phyloP scores from a whole-genome alignment of 2,888 invertebrate genomes.

The Spisula subtruncata region DNA sequence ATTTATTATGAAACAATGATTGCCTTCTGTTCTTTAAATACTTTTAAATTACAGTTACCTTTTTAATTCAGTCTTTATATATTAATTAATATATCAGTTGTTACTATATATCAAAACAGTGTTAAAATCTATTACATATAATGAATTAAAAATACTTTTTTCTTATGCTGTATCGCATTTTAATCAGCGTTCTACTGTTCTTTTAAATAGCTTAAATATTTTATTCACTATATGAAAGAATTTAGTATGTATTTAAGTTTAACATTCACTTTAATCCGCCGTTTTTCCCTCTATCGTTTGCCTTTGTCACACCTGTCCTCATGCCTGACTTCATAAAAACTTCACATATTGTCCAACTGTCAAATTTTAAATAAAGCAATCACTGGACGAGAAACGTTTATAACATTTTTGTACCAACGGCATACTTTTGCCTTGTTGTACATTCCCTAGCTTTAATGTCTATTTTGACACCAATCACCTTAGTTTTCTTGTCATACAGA shows the following conservation, averaged over 20 bases:
- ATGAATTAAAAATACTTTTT: no score
- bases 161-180: not conserved
- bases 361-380: slow-evolving; percentile 50
- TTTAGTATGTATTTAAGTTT: not conserved
- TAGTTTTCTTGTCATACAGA: not conserved
- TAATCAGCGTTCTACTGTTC: not conserved
- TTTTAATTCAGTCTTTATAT: no score
- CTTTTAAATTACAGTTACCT: no score
- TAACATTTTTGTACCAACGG: slow-evolving; percentile 21
- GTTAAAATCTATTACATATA: no score
- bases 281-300: not conserved
- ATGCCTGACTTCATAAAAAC: slow-evolving; percentile 24
- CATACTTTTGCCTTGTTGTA: slow-evolving; percentile 8
- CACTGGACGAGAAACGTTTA: slow-evolving; percentile 48
- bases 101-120: no score
- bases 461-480: not conserved
- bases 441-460: not conserved
- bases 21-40: no score
- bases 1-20: no score
- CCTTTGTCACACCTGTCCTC: slow-evolving; percentile 21
- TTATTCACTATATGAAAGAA: not conserved
- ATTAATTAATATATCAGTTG: no score
- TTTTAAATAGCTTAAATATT: not conserved
- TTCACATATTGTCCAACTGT: slow-evolving; percentile 40
- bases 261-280: not conserved